These are phyloP conservation scores for Drosophila hydei DNA, from an alignment of 1,140 invertebrate genomes.

Conservation along the genomic window DNA sequence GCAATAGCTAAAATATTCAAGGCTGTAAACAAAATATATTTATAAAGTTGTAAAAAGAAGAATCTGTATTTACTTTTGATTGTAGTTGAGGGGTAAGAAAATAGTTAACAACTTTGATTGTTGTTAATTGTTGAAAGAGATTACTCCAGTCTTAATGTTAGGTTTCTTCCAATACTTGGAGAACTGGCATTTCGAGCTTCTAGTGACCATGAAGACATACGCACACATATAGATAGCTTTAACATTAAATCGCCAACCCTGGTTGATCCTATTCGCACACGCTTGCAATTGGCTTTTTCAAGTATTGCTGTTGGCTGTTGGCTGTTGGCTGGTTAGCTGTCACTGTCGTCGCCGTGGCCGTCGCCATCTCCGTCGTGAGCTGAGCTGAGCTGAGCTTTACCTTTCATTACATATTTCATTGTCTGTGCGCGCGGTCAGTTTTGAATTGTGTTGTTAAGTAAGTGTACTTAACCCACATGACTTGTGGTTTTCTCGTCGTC, in stretches of 20 bases:
- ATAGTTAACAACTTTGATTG: no score
- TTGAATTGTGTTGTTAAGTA: conserved; percentile 78
- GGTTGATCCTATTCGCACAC: conserved; percentile 39
- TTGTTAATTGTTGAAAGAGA: no score
- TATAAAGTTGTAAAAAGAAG: no score
- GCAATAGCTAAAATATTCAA: no score
- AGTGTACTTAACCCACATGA: conserved; percentile 82
- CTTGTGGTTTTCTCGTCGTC: conserved; percentile 66
- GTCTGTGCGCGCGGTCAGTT: conserved; percentile 72
- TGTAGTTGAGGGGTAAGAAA: no score
- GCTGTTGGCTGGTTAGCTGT: conserved; percentile 6
- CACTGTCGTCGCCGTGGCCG: conserved; percentile 18
- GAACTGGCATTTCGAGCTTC: no score
- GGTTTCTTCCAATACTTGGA: no score
- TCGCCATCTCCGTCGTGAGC: conserved; percentile 9
- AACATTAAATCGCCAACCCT: conserved; percentile 20
- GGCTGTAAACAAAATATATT: no score
- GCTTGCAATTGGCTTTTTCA: conserved; percentile 22
- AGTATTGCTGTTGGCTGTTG: conserved; percentile 1
- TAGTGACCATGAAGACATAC: no score
- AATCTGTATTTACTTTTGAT: no score
- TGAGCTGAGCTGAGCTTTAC: conserved; percentile 55
- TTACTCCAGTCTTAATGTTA: no score
- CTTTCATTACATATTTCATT: conserved; percentile 69
- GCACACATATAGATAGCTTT: neutral